Base-by-base conservation (phyloP, 2,113 vertebrate species). In the Egretta garzetta region DNA sequence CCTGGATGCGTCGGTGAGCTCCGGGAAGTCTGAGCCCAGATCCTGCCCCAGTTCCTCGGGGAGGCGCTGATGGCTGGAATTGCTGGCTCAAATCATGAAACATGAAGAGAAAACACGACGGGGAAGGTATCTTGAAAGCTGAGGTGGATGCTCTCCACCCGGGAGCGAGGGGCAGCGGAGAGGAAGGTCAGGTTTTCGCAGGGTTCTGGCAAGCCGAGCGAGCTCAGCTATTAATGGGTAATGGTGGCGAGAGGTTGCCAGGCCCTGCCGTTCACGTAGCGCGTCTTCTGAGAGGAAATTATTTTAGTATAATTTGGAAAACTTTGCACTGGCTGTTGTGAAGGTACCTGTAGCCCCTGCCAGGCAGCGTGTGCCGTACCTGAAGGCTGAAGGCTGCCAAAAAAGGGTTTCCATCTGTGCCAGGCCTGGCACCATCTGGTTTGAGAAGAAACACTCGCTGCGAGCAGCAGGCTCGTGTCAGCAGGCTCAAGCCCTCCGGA, bases 401-500 rank as follows among this genome's bases (percentile, higher is more conserved):
- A 27, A 37, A 72, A 58, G 33, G 22, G 39, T 17, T 12, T 14
- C 9, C 41, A 18, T 82, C 87, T 87, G 76, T 92, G 77, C 59
- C 95, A 88, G 90, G 96, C 92, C 75, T 71, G 90, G 90, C 92
- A 92, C 75, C 47, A 24, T 26, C 79, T 35, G 39, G 22, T 30
- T 93, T 70, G 73, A 47, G 74, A 63, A 50, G 23, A 59, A 89
- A 43, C 95, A 93, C n/a, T n/a, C n/a, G n/a, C 89, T 92, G 62
- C 5, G 27, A 33, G 79, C 59, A 14, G 7, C 3, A 64, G 94
- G 94, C 74, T 97, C 87, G 35, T 5, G 7, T 37, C 20, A 32
- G 63, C 45, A 30, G 64, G 87, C 88, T 94, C 94, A 19, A 82
- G 75, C 68, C 89, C 94, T 94, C 33, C 52, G 68, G 60, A 72